phyloP scores from a whole-genome alignment of 1,140 invertebrate species.

The Micrasema longulum region DNA sequence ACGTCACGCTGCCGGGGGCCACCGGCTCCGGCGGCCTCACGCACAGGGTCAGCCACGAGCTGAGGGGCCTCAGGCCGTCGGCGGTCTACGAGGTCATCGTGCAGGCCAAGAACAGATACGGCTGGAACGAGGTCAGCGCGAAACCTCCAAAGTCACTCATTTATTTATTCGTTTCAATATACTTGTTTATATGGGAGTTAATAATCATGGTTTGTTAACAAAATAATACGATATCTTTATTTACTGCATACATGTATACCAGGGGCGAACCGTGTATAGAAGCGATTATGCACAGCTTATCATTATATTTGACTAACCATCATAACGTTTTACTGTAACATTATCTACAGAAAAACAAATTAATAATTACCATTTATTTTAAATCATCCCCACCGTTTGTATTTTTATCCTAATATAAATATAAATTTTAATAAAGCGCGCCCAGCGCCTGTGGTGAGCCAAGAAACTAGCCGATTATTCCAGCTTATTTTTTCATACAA shows the following conservation, averaged over 20 bases:
- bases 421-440: too few species aligned
- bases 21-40: slow-evolving; percentile 55
- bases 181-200: background rate
- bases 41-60: slow-evolving; percentile 65
- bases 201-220: background rate
- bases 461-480: too few species aligned
- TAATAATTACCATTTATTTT: too few species aligned
- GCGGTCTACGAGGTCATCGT: slow-evolving; percentile 78
- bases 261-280: too few species aligned
- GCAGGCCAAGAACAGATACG: slow-evolving; percentile 78
- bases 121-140: slow-evolving; percentile 76
- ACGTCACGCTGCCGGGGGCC: slow-evolving; percentile 61
- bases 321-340: too few species aligned
- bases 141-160: background rate
- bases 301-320: too few species aligned
- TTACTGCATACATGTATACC: background rate
- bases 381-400: too few species aligned
- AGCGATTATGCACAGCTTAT: too few species aligned
- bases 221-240: slow-evolving; percentile 5
- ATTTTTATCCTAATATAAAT: too few species aligned
- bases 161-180: background rate
- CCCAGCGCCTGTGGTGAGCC: too few species aligned
- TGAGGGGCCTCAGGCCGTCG: slow-evolving; percentile 70
- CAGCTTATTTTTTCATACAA: too few species aligned
- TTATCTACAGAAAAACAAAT: too few species aligned